Percentiles rank a stretch among this genome's conserved stretches.
Conservation (phyloP, 2,888 invertebrate genomes). For the Tineola bisselliella region DNA sequence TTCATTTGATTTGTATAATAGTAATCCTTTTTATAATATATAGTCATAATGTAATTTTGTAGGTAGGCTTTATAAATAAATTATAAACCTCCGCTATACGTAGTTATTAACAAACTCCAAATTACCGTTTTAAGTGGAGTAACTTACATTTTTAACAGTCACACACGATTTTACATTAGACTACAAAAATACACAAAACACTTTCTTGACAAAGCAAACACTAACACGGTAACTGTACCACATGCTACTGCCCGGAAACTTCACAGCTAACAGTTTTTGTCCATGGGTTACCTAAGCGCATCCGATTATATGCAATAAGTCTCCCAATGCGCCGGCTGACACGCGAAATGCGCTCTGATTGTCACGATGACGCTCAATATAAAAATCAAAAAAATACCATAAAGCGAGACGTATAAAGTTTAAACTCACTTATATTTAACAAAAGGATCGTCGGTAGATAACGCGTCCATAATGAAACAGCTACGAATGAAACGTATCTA, state of each 20-base stretch:
- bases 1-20: too few species aligned
- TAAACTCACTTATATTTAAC: not conserved
- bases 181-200: too few species aligned
- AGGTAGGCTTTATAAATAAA: too few species aligned
- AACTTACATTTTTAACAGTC: too few species aligned
- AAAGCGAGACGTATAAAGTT: not conserved
- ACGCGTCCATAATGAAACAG: not conserved
- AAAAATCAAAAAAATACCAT: not conserved
- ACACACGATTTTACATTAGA: too few species aligned
- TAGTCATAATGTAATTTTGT: too few species aligned
- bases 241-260: not conserved
- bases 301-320: not conserved
- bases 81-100: too few species aligned
- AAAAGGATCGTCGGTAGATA: not conserved
- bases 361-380: not conserved
- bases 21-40: too few species aligned
- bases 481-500: not conserved
- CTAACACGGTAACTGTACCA: not conserved
- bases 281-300: not conserved
- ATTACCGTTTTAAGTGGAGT: too few species aligned
- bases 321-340: not conserved
- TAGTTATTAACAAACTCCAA: too few species aligned
- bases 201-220: too few species aligned
- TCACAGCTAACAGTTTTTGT: not conserved
- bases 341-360: constrained; percentile 7